These are phyloP conservation scores for Amyelois transitella DNA, from an alignment of 1,140 invertebrate genomes.

Conservation along the genomic window DNA sequence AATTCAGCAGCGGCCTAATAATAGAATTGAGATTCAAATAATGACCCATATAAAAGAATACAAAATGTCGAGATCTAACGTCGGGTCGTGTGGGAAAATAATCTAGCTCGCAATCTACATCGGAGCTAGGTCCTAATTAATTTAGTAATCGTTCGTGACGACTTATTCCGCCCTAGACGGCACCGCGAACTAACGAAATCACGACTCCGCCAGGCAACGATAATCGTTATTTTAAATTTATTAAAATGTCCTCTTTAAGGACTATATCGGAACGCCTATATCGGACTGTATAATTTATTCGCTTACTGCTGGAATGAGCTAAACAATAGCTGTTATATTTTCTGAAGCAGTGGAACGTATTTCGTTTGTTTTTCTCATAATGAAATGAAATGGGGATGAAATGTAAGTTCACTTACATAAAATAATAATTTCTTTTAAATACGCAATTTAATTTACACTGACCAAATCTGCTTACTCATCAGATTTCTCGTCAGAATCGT, in stretches of 20 bases:
- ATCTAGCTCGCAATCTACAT: constrained; percentile 66
- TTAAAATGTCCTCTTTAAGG: constrained; percentile 71
- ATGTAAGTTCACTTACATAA: neutral
- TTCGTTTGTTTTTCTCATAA: neutral
- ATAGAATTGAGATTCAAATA: too few relatives aligned
- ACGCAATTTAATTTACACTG: too few relatives aligned
- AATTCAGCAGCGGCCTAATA: too few relatives aligned
- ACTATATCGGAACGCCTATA: constrained; percentile 64
- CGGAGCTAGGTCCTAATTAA: constrained; percentile 69
- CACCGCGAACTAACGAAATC: constrained; percentile 70
- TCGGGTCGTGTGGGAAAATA: constrained; percentile 69
- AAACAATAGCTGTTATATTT: constrained; percentile 59
- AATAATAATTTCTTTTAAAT: too few relatives aligned
- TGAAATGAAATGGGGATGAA: neutral
- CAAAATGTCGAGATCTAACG: constrained; percentile 52
- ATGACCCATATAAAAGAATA: constrained; percentile 45
- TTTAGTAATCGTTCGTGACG: constrained; percentile 74
- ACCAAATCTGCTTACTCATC: neutral
- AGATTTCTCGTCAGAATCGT: neutral
- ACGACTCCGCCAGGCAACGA: constrained; percentile 68
- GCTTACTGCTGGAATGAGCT: constrained; percentile 47
- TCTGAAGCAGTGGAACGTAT: constrained; percentile 9
- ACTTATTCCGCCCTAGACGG: constrained; percentile 63
- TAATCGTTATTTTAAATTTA: constrained; percentile 74
- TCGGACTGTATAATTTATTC: constrained; percentile 72